Base-by-base conservation (phyloP, 1,140 invertebrate genomes). In the Pygmarrhopalites habei region DNA sequence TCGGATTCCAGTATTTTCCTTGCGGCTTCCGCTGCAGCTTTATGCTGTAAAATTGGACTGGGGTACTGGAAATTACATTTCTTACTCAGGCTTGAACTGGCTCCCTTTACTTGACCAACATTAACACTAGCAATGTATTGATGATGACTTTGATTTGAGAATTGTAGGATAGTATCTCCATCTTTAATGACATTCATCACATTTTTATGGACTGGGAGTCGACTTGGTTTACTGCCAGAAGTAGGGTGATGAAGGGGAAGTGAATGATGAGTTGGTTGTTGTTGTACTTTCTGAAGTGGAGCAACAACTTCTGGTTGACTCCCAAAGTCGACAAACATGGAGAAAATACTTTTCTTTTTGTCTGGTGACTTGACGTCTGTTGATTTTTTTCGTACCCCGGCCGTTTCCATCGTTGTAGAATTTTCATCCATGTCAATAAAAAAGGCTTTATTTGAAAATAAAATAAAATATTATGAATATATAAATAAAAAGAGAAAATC, bases 281-380 rank as follows among this genome's bases (percentile, higher is more conserved):
- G 19, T 29, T 53, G 19, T 39, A 28, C 21, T 15, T 47, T 21
- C n/a, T 5, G n/a, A 5, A 25, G n/a, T 7, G 4, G 49, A 26
- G 21, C 14, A 35, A 15, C 15, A 7, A 35, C 5, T 19, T 62
- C 15, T 1, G 41, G n/a, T 21, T 53, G 21, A 7, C 47, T 26
- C 21, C 63, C 63, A 60, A 70, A 53, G 46, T 70, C 68, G 1
- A 70, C 65, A 61, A 70, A 70, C 68, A 70, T 67, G 5, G 62
- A 61, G 32, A 70, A 70, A 21, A 70, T 70, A 23, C 66, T 69
- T 25, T 70, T 67, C 30, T 65, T 53, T 21, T 35, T 64, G 56
- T 60, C 58, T 7, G 47, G 44, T 1, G 61, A 49, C 29, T 66
- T 60, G 5, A 46, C 32, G 12, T 14, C 52, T 14, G 53, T 17